Conservation (phyloP, 2,888 invertebrate genomes). For the Temnothorax unifasciatus region DNA sequence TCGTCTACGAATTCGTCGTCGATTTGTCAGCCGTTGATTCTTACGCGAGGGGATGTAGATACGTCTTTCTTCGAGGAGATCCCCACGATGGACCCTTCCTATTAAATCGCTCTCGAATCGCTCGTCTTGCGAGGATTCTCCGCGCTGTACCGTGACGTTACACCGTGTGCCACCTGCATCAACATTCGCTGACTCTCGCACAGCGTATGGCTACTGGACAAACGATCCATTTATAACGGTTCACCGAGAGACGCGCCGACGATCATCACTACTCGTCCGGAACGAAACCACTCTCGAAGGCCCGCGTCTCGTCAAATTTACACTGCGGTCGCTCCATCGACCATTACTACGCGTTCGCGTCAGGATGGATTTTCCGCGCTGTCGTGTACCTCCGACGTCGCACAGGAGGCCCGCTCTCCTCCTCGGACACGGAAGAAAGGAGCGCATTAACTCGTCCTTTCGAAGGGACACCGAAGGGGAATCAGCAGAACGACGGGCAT, state of each 20-base stretch:
- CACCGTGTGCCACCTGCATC: neutral
- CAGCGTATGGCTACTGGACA: neutral
- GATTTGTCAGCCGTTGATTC: neutral
- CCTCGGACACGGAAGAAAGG: constrained; percentile 49
- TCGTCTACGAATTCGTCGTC: neutral
- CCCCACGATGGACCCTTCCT: neutral
- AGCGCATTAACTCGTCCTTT: constrained; percentile 62
- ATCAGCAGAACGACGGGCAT: constrained; percentile 62
- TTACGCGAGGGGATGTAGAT: neutral
- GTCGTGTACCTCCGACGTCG: constrained; percentile 47
- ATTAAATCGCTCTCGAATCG: neutral
- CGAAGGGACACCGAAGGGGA: constrained; percentile 53
- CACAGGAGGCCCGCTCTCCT: neutral
- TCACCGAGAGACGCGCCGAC: constrained; percentile 17
- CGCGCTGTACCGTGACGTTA: neutral
- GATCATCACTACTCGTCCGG: constrained; percentile 29
- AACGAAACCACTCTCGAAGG: neutral
- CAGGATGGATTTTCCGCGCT: constrained; percentile 34
- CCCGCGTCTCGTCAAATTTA: constrained; percentile 30
- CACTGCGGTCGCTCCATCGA: constrained; percentile 38
- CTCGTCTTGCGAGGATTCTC: neutral
- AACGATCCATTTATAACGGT: constrained; percentile 31
- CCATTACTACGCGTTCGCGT: constrained; percentile 35
- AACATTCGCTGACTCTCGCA: neutral
- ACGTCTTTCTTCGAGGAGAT: neutral